A percentile compares a stretch with the other conserved stretches of the same genome.
phyloP scores from a whole-genome alignment of 2,797 vertebrate genomes.

The Podarcis lilfordi region DNA sequence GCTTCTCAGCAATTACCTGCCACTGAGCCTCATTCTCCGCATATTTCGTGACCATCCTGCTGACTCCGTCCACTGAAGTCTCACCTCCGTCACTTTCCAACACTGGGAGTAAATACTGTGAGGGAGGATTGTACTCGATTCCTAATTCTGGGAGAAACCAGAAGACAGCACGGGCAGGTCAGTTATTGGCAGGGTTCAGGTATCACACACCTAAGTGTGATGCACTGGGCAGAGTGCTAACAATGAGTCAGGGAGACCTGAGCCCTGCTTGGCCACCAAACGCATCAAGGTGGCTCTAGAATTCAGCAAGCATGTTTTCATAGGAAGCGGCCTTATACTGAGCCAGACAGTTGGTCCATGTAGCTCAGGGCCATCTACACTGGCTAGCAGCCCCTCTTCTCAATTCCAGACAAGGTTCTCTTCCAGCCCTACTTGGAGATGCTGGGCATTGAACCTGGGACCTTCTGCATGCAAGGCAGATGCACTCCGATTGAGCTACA shows the following conservation, averaged over 20 bases:
- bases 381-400: too few species aligned
- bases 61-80: conserved; percentile 57
- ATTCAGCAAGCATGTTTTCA: too few species aligned
- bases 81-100: conserved; percentile 81
- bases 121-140: conserved; percentile 88
- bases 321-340: too few species aligned
- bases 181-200: not conserved
- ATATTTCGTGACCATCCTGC: conserved; percentile 69
- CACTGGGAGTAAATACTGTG: conserved; percentile 85
- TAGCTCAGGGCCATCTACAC: too few species aligned
- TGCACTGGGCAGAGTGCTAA: too few species aligned
- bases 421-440: too few species aligned
- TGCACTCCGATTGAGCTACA: too few species aligned
- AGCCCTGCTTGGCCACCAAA: not conserved
- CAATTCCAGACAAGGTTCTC: too few species aligned
- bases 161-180: not conserved
- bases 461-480: too few species aligned
- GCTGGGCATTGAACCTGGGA: not conserved
- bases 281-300: not conserved
- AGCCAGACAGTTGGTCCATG: too few species aligned
- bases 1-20: conserved; percentile 81
- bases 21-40: conserved; percentile 79
- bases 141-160: conserved; percentile 82
- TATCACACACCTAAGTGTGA: not conserved
- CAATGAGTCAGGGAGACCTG: too few species aligned